phyloP scores from a whole-genome alignment of 2,113 vertebrate species.

The Petrocephalus microphthalmus region DNA sequence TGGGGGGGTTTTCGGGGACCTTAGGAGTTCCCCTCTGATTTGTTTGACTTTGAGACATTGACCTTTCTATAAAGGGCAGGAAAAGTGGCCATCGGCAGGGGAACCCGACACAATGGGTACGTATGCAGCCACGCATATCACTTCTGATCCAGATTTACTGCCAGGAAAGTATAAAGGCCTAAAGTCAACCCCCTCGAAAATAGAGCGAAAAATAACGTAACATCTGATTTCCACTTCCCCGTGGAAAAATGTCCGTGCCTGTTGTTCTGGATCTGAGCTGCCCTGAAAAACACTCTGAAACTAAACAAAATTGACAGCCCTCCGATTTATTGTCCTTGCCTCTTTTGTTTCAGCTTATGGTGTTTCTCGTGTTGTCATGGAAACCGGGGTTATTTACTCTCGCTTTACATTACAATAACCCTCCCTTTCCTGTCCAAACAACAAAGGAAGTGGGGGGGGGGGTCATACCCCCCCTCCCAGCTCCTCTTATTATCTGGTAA shows the following conservation, averaged over 20 bases:
- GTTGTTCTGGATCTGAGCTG: slow-evolving; percentile 66
- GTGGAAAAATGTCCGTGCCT: slow-evolving; percentile 57
- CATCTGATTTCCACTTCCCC: slow-evolving; percentile 59
- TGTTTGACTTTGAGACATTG: slow-evolving; percentile 52
- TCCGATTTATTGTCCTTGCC: slow-evolving; percentile 69
- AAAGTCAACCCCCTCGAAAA: slow-evolving; percentile 45
- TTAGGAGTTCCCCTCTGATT: slow-evolving; percentile 50
- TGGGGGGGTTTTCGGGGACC: slow-evolving; percentile 46
- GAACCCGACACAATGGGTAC: slow-evolving; percentile 56
- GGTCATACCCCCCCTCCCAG: slow-evolving; percentile 53
- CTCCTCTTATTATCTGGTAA: slow-evolving; percentile 55
- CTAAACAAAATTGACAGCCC: slow-evolving; percentile 73
- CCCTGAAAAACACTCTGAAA: slow-evolving; percentile 64
- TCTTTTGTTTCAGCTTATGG: slow-evolving; percentile 53
- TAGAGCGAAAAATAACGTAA: slow-evolving; percentile 38
- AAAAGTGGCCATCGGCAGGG: slow-evolving; percentile 61
- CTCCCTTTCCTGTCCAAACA: slow-evolving; percentile 64
- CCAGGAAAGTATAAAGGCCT: slow-evolving; percentile 53
- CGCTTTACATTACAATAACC: slow-evolving; percentile 58
- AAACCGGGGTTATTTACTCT: slow-evolving; percentile 73
- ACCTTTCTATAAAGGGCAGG: slow-evolving; percentile 50
- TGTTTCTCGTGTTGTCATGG: slow-evolving; percentile 75
- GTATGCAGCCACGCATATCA: slow-evolving; percentile 58
- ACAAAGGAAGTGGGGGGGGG: slow-evolving; percentile 65
- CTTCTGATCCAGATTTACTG: slow-evolving; percentile 52